A percentile compares a stretch with the other conserved stretches of the same genome.
Evolutionary conservation across 2,797 vertebrate species (phyloP).

Genomic region (Sphenopsis melanotis): DNA sequence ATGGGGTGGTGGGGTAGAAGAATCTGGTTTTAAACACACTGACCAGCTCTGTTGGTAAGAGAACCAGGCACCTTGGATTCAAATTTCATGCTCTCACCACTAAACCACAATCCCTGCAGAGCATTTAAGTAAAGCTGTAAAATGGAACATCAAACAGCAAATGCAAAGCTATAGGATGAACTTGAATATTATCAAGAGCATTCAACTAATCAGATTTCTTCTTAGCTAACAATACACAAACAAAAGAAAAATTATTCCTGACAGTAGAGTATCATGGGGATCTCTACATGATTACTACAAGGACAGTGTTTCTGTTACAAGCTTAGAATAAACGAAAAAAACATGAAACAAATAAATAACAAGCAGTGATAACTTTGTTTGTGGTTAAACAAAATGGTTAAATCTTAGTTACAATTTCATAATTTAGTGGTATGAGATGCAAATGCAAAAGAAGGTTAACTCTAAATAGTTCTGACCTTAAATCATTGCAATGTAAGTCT

Average conservation of each 20-base stretch:
- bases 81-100: slow-evolving; percentile 45
- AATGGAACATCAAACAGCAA: slow-evolving; percentile 49
- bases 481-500: not conserved
- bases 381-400: not conserved
- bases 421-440: not conserved
- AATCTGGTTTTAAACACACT: slow-evolving; percentile 10
- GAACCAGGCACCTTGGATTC: slow-evolving; percentile 51
- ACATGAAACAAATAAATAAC: not conserved
- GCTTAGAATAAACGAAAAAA: not conserved
- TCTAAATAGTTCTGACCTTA: not conserved
- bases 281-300: not conserved
- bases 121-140: slow-evolving; percentile 58
- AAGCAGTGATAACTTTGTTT: not conserved
- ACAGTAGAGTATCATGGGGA: not conserved
- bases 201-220: slow-evolving; percentile 9
- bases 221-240: not conserved
- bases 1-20: not conserved
- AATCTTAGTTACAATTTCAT: not conserved
- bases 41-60: slow-evolving; percentile 7
- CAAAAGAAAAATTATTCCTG: not conserved
- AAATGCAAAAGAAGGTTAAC: not conserved
- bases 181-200: not conserved
- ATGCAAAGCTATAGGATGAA: slow-evolving; percentile 1
- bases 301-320: not conserved
- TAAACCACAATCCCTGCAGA: slow-evolving; percentile 58